These are phyloP conservation scores for Alentia gelatinosa DNA, from an alignment of 2,888 invertebrate genomes.

Conservation along the genomic window DNA sequence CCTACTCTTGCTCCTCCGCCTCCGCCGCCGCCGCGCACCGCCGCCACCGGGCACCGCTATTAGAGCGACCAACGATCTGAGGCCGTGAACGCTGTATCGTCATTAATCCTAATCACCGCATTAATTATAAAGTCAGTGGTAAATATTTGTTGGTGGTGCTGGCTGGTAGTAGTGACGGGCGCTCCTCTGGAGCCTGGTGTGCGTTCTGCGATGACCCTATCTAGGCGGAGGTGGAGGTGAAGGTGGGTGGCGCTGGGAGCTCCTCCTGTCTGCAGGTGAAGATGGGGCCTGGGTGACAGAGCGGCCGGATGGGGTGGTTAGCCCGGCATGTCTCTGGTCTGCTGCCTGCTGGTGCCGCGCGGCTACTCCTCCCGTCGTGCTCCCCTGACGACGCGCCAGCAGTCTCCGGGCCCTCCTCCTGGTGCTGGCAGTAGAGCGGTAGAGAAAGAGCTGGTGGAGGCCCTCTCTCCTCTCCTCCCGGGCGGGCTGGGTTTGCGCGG, in stretches of 20 bases:
- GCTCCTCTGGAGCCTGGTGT: too few species aligned
- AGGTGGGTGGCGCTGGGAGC: neutral
- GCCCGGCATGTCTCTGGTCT: neutral
- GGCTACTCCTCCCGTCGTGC: neutral
- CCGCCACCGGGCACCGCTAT: neutral
- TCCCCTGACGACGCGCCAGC: neutral
- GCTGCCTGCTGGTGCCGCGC: neutral
- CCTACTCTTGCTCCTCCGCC: neutral
- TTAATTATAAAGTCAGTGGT: neutral
- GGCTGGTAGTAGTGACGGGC: neutral
- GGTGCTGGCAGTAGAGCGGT: neutral
- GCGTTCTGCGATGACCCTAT: too few species aligned
- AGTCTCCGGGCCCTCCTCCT: neutral
- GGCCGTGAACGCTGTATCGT: neutral
- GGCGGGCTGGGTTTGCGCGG: neutral
- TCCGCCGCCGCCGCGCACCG: neutral
- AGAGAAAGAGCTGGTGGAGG: neutral
- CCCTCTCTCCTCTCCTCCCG: neutral
- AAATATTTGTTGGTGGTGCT: neutral
- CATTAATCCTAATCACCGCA: neutral
- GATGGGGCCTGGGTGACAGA: neutral
- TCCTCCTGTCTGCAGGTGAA: conserved; percentile 7
- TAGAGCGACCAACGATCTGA: neutral
- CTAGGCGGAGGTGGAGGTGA: neutral
- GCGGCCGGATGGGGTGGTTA: neutral